Conservation (phyloP, 2,113 vertebrate species). For the Otis tarda region DNA sequence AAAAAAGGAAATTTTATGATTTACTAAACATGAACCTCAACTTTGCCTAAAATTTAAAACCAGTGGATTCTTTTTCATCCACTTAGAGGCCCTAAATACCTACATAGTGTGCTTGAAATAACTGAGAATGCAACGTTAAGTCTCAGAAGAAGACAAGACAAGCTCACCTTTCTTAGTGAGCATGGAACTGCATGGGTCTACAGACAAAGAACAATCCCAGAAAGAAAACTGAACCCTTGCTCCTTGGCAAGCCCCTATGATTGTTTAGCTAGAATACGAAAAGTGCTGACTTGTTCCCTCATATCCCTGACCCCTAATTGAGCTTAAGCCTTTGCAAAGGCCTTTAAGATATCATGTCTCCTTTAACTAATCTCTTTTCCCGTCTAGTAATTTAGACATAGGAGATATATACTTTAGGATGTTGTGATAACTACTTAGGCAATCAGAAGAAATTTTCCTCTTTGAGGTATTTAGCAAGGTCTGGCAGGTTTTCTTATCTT, state of each 20-base stretch:
- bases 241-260: neutral
- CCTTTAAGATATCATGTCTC: neutral
- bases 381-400: neutral
- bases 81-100: neutral
- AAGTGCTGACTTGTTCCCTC: neutral
- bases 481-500: neutral
- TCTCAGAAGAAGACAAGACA: neutral
- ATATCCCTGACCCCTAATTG: neutral
- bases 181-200: neutral
- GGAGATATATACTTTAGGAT: neutral
- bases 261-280: neutral
- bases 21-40: neutral
- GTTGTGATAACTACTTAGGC: neutral
- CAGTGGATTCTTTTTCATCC: neutral
- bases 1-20: neutral
- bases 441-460: neutral
- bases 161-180: neutral
- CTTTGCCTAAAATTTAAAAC: neutral
- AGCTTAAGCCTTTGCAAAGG: conserved; percentile 30
- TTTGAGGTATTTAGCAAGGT: neutral
- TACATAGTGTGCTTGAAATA: neutral
- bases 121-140: neutral
- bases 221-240: neutral
- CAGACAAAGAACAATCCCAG: neutral
- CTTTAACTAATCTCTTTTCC: conserved; percentile 32